Percentiles rank a stretch among this genome's conserved stretches.
These are phyloP conservation scores for Echinometra lucunter DNA, from an alignment of 53 echinoderm and acorn worm genomes.

Conservation along the genomic window DNA sequence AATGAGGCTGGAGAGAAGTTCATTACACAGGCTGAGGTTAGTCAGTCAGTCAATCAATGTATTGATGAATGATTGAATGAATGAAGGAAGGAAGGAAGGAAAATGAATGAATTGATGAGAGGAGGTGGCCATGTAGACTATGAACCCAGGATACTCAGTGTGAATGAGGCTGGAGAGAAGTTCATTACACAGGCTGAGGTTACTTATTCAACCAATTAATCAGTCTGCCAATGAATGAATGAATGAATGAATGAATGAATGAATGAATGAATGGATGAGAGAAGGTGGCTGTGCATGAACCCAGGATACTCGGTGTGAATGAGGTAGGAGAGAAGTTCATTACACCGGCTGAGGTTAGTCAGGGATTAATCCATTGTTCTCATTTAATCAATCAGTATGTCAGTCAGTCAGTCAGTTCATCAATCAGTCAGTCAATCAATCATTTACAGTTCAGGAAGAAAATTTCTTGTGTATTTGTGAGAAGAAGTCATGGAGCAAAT, in stretches of 20 bases:
- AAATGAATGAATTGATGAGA: background rate
- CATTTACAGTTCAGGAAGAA: background rate
- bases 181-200: slow-evolving; percentile 92
- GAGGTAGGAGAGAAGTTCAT: slow-evolving; percentile 79
- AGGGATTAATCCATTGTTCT: slow-evolving; percentile 26
- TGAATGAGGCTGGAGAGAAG: slow-evolving; percentile 76
- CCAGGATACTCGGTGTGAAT: too few species aligned
- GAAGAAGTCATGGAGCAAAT: background rate
- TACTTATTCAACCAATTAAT: too few species aligned
- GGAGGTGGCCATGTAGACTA: slow-evolving; percentile 86
- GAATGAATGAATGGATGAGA: background rate
- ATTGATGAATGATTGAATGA: background rate
- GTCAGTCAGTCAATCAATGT: too few species aligned
- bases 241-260: too few species aligned
- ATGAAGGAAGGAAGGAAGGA: too few species aligned
- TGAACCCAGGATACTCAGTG: slow-evolving; percentile 78
- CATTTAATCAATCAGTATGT: too few species aligned
- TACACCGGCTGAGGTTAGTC: slow-evolving; percentile 78
- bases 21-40: slow-evolving; percentile 86
- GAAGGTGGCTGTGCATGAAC: slow-evolving; percentile 83
- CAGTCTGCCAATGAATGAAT: too few species aligned
- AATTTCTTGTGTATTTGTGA: too few species aligned
- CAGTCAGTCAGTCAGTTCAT: too few species aligned
- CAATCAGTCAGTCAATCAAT: too few species aligned
- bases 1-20: slow-evolving; percentile 79